Base-by-base conservation (phyloP, 2,888 invertebrate genomes). In the Chrysolina haemoptera region DNA sequence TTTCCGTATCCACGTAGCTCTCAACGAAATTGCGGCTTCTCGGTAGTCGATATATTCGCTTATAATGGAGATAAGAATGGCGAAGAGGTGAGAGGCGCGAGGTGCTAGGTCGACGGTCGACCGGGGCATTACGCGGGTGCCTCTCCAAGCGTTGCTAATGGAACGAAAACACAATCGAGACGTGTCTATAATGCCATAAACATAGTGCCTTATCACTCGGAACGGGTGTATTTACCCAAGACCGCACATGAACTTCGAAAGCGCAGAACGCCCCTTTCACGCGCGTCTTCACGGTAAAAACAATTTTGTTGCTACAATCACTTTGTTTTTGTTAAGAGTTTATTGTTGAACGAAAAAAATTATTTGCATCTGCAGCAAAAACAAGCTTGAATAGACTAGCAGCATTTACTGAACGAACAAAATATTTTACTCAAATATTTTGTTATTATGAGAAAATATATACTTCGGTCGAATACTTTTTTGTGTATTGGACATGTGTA, bases 111-210 rank as follows among this genome's bases (percentile, higher is more conserved):
- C 53, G 67, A 67, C 27, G 41, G 18, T 20, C 16, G 55, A 8
- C 14, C 18, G 20, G 63, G 62, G 72, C 68, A 72, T 10, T 40
- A 63, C 72, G 53, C 63, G 59, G 22, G 59, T 59, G 59, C 59
- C 59, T 59, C 68, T 65, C 74, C 71, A 75, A 79, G 82, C 80
- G 79, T 78, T 74, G 78, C 82, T 83, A 83, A 83, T 82, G 82
- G 82, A 82, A 83, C 79, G 82, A 83, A 83, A 83, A 82, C 80
- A 82, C 83, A 81, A 82, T 81, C 79, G 80, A 81, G 79, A 82
- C 80, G 82, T 81, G 82, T 81, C 81, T 82, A 79, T 82, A 81
- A 80, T 79, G 81, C 81, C 78, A 82, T 82, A 82, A 82, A 82
- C 80, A 81, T 74, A 76, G 77, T 76, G 80, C 79, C 82, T 81